These are phyloP conservation scores for Trigoniulus corallinus DNA, from an alignment of 1,140 invertebrate species.

Conservation along the genomic window DNA sequence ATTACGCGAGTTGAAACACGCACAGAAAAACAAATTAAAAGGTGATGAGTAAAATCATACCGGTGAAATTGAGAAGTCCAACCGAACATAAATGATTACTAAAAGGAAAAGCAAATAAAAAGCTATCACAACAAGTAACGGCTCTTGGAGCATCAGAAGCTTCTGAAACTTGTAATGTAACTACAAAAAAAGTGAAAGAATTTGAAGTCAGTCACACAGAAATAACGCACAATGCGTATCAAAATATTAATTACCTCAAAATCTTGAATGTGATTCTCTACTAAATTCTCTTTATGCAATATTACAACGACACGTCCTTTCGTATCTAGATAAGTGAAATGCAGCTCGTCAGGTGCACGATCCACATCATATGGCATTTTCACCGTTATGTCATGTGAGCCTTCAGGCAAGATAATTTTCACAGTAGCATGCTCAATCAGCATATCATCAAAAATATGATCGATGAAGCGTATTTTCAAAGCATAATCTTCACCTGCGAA, in stretches of 20 bases:
- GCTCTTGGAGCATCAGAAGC: slow-evolving; percentile 69
- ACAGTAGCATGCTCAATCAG: slow-evolving; percentile 77
- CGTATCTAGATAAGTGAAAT: slow-evolving; percentile 91
- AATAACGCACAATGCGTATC: background rate
- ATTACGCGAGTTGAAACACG: background rate
- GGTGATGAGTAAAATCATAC: slow-evolving; percentile 3
- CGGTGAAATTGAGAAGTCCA: slow-evolving; percentile 84
- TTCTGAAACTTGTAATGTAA: slow-evolving; percentile 79
- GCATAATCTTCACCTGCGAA: slow-evolving; percentile 46
- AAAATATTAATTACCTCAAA: slow-evolving; percentile 33
- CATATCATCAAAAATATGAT: slow-evolving; percentile 96
- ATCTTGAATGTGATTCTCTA: slow-evolving; percentile 93
- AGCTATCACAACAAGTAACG: slow-evolving; percentile 68
- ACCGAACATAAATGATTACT: slow-evolving; percentile 82
- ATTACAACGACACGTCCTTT: slow-evolving; percentile 77
- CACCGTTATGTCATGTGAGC: slow-evolving; percentile 61
- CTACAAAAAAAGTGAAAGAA: slow-evolving; percentile 24
- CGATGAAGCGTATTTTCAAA: slow-evolving; percentile 79
- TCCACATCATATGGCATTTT: slow-evolving; percentile 65
- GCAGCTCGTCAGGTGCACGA: slow-evolving; percentile 51
- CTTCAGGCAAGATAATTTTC: slow-evolving; percentile 89
- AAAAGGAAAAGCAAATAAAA: slow-evolving; percentile 78
- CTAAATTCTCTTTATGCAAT: slow-evolving; percentile 70
- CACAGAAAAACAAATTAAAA: background rate
- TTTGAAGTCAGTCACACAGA: background rate